phyloP scores from a whole-genome alignment of 2,888 invertebrate genomes.

The Argyra leucocephala region DNA sequence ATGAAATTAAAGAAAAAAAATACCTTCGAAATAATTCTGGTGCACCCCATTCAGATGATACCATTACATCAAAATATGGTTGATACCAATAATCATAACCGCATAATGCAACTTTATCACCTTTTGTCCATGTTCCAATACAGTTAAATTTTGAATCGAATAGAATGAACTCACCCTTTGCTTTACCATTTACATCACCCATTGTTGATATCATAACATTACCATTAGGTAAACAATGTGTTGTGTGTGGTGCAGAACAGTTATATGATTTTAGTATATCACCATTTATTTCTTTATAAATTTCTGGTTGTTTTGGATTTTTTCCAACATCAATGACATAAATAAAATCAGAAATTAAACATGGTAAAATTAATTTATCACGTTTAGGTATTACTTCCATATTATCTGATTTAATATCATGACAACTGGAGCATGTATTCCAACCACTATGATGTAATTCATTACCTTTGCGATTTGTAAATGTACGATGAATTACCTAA shows the following conservation, averaged over 20 bases:
- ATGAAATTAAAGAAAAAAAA: conserved; percentile 43
- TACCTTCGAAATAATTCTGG: conserved; percentile 63
- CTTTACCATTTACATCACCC: conserved; percentile 79
- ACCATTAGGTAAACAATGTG: conserved; percentile 86
- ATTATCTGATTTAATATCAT: conserved; percentile 39
- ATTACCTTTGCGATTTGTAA: conserved; percentile 66
- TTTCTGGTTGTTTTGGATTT: conserved; percentile 60
- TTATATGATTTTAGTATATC: conserved; percentile 64
- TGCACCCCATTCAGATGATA: conserved; percentile 86
- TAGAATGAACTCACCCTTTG: conserved; percentile 77
- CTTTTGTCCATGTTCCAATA: conserved; percentile 63
- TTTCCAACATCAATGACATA: conserved; percentile 73
- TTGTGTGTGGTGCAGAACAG: conserved; percentile 82
- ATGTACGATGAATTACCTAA: conserved; percentile 78
- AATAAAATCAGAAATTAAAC: conserved; percentile 69
- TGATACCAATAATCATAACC: conserved; percentile 99
- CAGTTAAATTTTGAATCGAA: conserved; percentile 66
- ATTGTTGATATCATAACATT: conserved; percentile 92
- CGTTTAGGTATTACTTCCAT: conserved; percentile 49
- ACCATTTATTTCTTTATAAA: conserved; percentile 74
- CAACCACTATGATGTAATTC: conserved; percentile 95
- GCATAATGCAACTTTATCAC: conserved; percentile 51
- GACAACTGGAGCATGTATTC: conserved; percentile 94
- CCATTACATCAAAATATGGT: conserved; percentile 82
- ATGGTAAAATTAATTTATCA: conserved; percentile 73